phyloP scores from a whole-genome alignment of 2,113 vertebrate species.

The Neomonachus schauinslandi region DNA sequence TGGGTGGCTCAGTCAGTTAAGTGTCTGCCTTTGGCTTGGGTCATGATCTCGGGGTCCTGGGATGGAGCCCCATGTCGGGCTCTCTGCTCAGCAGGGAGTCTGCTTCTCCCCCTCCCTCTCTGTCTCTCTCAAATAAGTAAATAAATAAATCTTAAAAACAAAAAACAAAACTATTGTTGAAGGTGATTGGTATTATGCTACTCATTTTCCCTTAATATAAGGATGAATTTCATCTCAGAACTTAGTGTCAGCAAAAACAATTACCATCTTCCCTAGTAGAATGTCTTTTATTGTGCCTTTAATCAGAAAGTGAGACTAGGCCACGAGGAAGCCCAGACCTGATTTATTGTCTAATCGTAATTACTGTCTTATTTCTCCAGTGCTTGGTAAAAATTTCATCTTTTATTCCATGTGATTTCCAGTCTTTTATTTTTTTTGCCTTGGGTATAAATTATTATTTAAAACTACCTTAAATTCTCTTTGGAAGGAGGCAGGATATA shows the following conservation, averaged over 20 bases:
- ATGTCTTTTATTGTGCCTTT: constrained; percentile 15
- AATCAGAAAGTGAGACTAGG: neutral
- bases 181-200: neutral
- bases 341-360: neutral
- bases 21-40: too few relatives aligned
- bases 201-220: neutral
- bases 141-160: neutral
- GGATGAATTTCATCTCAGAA: neutral
- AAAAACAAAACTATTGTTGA: neutral
- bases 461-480: neutral
- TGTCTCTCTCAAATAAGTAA: too few relatives aligned
- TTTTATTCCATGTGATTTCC: neutral
- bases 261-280: neutral
- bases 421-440: constrained; percentile 2
- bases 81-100: too few relatives aligned
- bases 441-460: constrained; percentile 33
- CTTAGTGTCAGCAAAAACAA: neutral
- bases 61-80: too few relatives aligned
- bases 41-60: too few relatives aligned
- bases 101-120: too few relatives aligned
- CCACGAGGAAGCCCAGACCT: neutral
- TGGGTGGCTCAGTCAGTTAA: too few relatives aligned
- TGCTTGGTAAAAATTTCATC: neutral
- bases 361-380: neutral
- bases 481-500: neutral